Base-by-base conservation (phyloP, 2,113 vertebrate genomes). In the Corynorhinus townsendii region DNA sequence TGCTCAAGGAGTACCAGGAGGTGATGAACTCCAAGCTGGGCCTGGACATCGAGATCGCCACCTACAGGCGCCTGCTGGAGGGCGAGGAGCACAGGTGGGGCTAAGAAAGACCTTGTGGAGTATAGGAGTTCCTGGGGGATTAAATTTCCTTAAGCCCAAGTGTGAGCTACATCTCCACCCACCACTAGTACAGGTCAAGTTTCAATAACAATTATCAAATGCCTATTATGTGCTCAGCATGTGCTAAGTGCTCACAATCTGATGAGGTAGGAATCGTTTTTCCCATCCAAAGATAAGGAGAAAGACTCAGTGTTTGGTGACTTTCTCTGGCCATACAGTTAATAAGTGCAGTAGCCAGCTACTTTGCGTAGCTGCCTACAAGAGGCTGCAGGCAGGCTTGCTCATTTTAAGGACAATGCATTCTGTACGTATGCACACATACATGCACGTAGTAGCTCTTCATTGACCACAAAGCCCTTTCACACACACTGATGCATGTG, bases 61-160 rank as follows among this genome's bases (percentile, higher is more conserved):
- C 99, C 66, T 99, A 99, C 97, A 98, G 99, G 90, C 99, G 99
- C 92, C 98, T 99, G 80, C 98, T 99, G 97, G 99, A 99, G 85
- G 99, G 99, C 85, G 98, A 99, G 94, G 99, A 99, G 76, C 98
- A 98, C 98, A 98, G 98, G 98, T 98, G 77, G 43, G 98, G 6
- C n/a, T 59, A 5, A 45, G 59, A 30, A 66, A 49, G 59, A 35
- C 38, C 11, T 62, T n/a, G 38, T 4, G 5, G 28, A 14, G 19
- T 11, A 11, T 22, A 59, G 28, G 43, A 56, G 38, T 12, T 75
- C 20, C 66, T 40, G 40, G 12, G 3, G 9, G n/a, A 52, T 54
- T 38, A 43, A 54, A 84, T 16, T 71, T 33, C 49, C 49, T 66
- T 83, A 56, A 49, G 19, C 79, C 47, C 68, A 62, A 54, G 17